Conservation (phyloP, 2,797 vertebrate genomes). For the Enteromius anoplus region DNA sequence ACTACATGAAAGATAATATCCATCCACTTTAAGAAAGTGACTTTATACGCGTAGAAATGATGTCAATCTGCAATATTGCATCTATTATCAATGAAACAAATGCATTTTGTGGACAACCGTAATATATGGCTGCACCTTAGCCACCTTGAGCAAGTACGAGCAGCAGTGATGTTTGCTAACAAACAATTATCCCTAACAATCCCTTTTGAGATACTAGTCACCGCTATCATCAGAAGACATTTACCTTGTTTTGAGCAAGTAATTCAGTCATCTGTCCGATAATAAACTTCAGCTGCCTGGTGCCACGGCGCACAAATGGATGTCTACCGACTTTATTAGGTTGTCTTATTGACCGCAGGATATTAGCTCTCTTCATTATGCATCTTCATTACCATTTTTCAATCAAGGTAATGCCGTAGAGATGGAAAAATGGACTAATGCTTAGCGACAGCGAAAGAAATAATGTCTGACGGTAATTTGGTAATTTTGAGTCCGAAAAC, state of each 20-base stretch:
- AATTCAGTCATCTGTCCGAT: constrained; percentile 26
- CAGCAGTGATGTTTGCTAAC: neutral
- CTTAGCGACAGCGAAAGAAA: constrained; percentile 24
- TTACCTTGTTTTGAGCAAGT: constrained; percentile 24
- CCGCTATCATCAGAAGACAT: neutral
- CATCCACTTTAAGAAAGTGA: too few relatives aligned
- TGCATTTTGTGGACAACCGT: neutral
- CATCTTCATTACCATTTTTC: constrained; percentile 52
- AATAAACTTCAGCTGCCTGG: constrained; percentile 37
- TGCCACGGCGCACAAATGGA: neutral
- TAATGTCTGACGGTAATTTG: constrained; percentile 37
- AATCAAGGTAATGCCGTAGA: constrained; percentile 36
- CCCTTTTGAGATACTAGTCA: neutral
- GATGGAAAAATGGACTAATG: constrained; percentile 29
- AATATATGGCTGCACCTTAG: neutral
- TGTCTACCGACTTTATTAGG: constrained; percentile 46
- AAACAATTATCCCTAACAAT: neutral
- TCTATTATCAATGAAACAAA: neutral
- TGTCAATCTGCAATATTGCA: neutral
- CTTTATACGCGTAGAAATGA: neutral
- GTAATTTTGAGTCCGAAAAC: constrained; percentile 17
- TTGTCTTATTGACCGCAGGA: constrained; percentile 44
- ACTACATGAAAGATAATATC: too few relatives aligned
- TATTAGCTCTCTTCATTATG: constrained; percentile 53
- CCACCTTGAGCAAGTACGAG: neutral